These are phyloP conservation scores for Sinocyclocheilus anophthalmus DNA, from an alignment of 2,113 vertebrate genomes.

Conservation along the genomic window DNA sequence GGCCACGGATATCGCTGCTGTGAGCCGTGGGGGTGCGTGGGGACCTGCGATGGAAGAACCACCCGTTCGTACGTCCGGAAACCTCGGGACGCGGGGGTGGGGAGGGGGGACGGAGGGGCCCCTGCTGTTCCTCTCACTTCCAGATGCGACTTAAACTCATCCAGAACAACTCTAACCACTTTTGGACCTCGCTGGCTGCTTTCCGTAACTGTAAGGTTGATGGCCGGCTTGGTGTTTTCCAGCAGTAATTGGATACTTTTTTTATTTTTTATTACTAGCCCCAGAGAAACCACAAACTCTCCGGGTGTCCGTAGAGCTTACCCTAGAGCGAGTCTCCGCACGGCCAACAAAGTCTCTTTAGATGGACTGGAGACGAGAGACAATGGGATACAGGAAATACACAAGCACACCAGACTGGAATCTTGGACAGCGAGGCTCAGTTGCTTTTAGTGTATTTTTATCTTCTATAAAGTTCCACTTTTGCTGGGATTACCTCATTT, in stretches of 20 bases:
- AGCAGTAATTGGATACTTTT: too few species aligned
- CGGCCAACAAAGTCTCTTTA: conserved; percentile 28
- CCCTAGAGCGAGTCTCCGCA: conserved; percentile 2
- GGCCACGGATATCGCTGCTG: too few species aligned
- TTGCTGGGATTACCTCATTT: conserved; percentile 48
- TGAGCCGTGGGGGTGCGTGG: conserved; percentile 46
- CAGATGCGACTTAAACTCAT: conserved; percentile 84
- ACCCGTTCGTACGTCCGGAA: too few species aligned
- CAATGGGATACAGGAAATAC: conserved; percentile 51
- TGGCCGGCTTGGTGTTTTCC: too few species aligned
- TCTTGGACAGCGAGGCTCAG: conserved; percentile 43
- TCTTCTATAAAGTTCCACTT: conserved; percentile 20
- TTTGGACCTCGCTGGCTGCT: conserved; percentile 68
- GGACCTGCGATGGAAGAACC: conserved; percentile 75
- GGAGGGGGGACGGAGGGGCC: conserved; percentile 67
- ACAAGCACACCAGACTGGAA: conserved; percentile 51
- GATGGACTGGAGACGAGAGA: conserved; percentile 40
- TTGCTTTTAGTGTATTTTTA: conserved; percentile 47
- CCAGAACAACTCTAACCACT: conserved; percentile 81
- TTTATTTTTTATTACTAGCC: conserved; percentile 5
- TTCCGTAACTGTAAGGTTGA: too few species aligned
- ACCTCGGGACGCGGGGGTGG: conserved; percentile 73
- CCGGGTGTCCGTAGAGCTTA: conserved; percentile 18
- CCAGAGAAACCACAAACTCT: conserved; percentile 22
- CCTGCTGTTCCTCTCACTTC: conserved; percentile 81